These are phyloP conservation scores for Carapus acus DNA, from an alignment of 2,797 vertebrate species.

Conservation along the genomic window DNA sequence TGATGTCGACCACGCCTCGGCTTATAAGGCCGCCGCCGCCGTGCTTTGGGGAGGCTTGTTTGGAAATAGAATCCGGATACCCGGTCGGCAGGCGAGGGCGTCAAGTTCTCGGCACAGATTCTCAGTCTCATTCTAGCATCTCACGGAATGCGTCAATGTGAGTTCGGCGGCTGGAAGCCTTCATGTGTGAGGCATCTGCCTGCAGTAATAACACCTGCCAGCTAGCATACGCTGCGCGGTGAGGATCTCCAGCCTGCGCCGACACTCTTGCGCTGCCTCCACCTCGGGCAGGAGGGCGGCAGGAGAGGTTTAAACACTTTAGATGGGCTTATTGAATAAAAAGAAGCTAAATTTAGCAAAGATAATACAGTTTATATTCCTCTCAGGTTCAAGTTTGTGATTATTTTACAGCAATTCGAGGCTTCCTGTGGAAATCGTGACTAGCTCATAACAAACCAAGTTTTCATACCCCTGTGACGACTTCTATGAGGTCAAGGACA, in stretches of 20 bases:
- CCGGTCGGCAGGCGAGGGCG: constrained; percentile 17
- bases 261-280: background rate
- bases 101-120: constrained; percentile 43
- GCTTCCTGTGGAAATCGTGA: too few relatives aligned
- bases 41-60: constrained; percentile 39
- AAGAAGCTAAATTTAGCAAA: too few relatives aligned
- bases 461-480: too few relatives aligned
- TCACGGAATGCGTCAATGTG: constrained; percentile 44
- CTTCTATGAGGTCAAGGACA: too few relatives aligned
- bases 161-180: constrained; percentile 52
- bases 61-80: constrained; percentile 41
- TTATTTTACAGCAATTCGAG: too few relatives aligned
- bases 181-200: constrained; percentile 40
- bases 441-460: too few relatives aligned
- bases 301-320: too few relatives aligned
- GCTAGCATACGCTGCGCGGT: constrained; percentile 30
- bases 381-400: too few relatives aligned
- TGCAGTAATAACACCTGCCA: constrained; percentile 40
- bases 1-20: constrained; percentile 23
- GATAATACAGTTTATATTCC: too few relatives aligned
- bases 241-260: background rate
- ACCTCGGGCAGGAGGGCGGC: background rate
- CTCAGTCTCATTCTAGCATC: background rate
- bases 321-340: too few relatives aligned
- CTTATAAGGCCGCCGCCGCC: constrained; percentile 36